A percentile compares a stretch with the other conserved stretches of the same genome.
Conservation (phyloP, 2,888 invertebrate genomes). For the Leptinotarsa rubiginosa region DNA sequence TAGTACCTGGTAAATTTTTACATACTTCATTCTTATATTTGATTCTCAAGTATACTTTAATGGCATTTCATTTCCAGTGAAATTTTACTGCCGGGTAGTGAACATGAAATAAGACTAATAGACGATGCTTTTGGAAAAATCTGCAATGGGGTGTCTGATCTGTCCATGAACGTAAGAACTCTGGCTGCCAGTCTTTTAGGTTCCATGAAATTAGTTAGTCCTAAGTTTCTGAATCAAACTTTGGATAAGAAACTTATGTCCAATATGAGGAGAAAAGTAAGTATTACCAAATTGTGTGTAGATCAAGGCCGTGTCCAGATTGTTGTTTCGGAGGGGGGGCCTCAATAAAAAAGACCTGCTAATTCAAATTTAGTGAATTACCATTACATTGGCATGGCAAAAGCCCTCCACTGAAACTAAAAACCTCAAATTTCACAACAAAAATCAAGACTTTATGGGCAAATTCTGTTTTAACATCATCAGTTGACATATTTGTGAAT, state of each 20-base stretch:
- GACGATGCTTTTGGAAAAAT: conserved; percentile 97
- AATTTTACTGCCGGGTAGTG: conserved; percentile 78
- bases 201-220: conserved; percentile 86
- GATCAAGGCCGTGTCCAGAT: too few relatives aligned
- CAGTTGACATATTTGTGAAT: too few relatives aligned
- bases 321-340: too few relatives aligned
- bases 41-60: background rate
- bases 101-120: conserved; percentile 87
- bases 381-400: too few relatives aligned
- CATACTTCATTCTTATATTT: too few relatives aligned
- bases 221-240: conserved; percentile 92
- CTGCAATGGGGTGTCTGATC: conserved; percentile 92
- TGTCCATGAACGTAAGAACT: conserved; percentile 88
- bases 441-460: too few relatives aligned
- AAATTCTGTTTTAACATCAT: too few relatives aligned
- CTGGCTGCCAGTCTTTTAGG: conserved; percentile 89
- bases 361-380: too few relatives aligned
- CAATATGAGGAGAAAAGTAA: conserved; percentile 82
- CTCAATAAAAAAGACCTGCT: too few relatives aligned
- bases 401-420: too few relatives aligned
- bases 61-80: conserved; percentile 68
- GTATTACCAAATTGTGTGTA: conserved; percentile 38
- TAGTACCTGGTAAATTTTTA: too few relatives aligned
- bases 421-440: too few relatives aligned
- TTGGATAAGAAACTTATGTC: conserved; percentile 98